Evolutionary conservation across 1,140 invertebrate genomes (phyloP).

Genomic region (Medauroidea extradentata): DNA sequence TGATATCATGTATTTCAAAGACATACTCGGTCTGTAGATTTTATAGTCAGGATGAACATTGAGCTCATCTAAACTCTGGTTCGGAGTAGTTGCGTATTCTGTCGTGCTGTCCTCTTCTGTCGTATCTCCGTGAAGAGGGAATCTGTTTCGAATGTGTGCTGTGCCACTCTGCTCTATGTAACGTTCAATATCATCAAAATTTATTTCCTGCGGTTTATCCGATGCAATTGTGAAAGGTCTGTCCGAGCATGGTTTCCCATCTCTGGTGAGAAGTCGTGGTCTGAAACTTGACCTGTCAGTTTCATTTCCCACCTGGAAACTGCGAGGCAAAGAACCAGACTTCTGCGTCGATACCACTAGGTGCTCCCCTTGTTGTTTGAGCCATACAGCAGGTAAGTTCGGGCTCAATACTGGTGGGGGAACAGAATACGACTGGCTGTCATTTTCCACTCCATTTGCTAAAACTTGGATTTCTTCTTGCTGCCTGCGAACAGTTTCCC

Average conservation of each 20-base stretch:
- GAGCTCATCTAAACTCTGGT: conserved; percentile 41
- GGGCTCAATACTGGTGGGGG: conserved; percentile 36
- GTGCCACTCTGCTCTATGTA: conserved; percentile 56
- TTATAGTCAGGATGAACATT: conserved; percentile 71
- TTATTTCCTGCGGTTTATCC: conserved; percentile 50
- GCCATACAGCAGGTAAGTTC: conserved; percentile 54
- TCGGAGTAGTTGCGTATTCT: conserved; percentile 44
- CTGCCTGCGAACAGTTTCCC: conserved; percentile 36
- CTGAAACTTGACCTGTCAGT: conserved; percentile 33
- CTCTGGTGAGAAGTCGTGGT: neutral
- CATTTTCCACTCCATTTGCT: neutral
- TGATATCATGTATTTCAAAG: conserved; percentile 43
- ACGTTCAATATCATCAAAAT: conserved; percentile 52
- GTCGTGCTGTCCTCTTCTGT: conserved; percentile 49
- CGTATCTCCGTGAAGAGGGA: conserved; percentile 31
- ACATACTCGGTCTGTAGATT: conserved; percentile 59
- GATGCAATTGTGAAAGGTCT: conserved; percentile 69
- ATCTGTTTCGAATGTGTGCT: conserved; percentile 34
- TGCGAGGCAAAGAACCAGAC: conserved; percentile 70
- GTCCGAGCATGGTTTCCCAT: conserved; percentile 17
- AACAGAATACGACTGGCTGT: neutral
- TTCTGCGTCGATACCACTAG: conserved; percentile 52
- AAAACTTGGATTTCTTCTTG: conserved; percentile 9
- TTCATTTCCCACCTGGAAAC: conserved; percentile 59
- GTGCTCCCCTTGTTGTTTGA: conserved; percentile 54